Conservation (phyloP, 2,888 invertebrate species). For the Trachelus troglodyta region DNA sequence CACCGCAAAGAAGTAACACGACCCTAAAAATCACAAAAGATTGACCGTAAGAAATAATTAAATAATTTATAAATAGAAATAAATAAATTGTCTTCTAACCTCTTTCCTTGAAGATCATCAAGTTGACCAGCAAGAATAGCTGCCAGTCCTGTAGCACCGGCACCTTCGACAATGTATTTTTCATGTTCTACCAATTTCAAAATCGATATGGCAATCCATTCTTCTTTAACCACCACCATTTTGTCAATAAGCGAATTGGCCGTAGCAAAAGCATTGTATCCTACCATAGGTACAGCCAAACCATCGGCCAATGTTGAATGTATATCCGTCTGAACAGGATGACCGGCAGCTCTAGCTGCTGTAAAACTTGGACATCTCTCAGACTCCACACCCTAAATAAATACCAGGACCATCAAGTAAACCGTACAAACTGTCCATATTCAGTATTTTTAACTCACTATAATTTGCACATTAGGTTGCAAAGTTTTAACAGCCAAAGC, state of each 20-base stretch:
- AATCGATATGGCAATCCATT: conserved; percentile 86
- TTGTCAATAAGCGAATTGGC: conserved; percentile 80
- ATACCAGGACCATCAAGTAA: background rate
- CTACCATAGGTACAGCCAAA: conserved; percentile 87
- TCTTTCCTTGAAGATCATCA: conserved; percentile 84
- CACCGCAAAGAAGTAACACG: conserved; percentile 85
- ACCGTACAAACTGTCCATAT: background rate
- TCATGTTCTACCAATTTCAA: conserved; percentile 83
- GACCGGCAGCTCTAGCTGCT: conserved; percentile 76
- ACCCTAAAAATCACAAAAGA: conserved; percentile 71
- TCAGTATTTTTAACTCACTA: conserved; percentile 73
- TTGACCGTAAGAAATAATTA: background rate
- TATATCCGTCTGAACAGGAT: conserved; percentile 76
- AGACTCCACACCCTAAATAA: conserved; percentile 86
- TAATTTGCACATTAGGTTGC: conserved; percentile 84
- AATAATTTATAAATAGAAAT: background rate
- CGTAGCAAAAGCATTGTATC: conserved; percentile 85
- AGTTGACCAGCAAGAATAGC: conserved; percentile 85
- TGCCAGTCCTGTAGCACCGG: conserved; percentile 87
- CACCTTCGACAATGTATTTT: conserved; percentile 92
- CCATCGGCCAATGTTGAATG: conserved; percentile 88
- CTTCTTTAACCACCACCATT: conserved; percentile 84
- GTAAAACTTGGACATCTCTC: conserved; percentile 91
- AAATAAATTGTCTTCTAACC: conserved; percentile 66
- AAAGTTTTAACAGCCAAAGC: conserved; percentile 90